phyloP scores from a whole-genome alignment of 2,113 vertebrate species.

The Zosterops lateralis region DNA sequence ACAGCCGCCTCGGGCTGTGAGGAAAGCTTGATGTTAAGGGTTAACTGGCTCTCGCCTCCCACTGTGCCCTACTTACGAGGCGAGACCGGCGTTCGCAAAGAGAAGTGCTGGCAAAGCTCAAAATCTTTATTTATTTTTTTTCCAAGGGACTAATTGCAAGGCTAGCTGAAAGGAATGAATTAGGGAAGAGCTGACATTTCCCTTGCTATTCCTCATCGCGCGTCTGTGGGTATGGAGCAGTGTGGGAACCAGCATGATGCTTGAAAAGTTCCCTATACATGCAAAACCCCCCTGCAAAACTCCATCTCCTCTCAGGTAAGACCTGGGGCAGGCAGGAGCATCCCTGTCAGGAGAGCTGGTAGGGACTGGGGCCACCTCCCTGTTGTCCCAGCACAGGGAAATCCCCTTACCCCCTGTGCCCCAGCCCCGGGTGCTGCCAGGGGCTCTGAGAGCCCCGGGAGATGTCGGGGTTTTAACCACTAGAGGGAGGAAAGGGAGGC shows the following conservation, averaged over 20 bases:
- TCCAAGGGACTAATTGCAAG: neutral
- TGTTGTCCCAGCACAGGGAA: accelerated
- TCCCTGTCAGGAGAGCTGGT: neutral
- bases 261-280: neutral
- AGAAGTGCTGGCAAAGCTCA: neutral
- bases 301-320: neutral
- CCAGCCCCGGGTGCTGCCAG: neutral
- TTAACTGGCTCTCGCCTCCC: neutral
- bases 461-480: neutral
- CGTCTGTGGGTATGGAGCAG: neutral
- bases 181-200: neutral
- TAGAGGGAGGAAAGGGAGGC: neutral
- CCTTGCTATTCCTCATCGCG: neutral
- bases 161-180: neutral
- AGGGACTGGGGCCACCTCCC: too few species aligned
- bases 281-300: neutral
- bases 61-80: neutral
- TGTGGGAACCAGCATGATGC: neutral
- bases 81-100: neutral
- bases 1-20: accelerated
- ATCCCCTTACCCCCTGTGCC: neutral
- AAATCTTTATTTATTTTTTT: neutral
- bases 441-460: neutral
- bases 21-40: neutral
- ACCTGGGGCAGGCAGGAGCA: neutral